Percentiles rank a stretch among this genome's conserved stretches.
These are phyloP conservation scores for Virgularia gustaviana DNA, from an alignment of 92 coral and sea anemone species.

Conservation along the genomic window DNA sequence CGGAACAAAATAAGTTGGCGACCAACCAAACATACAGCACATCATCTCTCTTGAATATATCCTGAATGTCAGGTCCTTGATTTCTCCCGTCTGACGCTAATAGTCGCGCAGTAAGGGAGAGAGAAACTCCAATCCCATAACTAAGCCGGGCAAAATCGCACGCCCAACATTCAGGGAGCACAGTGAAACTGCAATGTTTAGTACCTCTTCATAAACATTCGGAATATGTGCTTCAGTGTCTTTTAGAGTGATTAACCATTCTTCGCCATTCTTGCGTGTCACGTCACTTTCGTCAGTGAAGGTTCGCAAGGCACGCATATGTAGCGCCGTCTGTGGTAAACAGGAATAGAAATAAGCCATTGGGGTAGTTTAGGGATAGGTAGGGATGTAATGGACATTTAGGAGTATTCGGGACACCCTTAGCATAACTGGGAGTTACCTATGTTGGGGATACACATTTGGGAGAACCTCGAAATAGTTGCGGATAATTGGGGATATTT, in stretches of 20 bases:
- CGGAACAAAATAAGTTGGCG: no score
- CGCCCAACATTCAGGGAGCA: no score
- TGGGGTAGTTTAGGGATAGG: neutral
- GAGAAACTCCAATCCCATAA: no score
- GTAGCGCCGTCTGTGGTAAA: slow-evolving; percentile 72
- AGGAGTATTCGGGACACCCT: no score
- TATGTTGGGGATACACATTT: no score
- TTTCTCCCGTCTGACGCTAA: neutral
- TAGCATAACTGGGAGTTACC: no score
- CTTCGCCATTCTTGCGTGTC: slow-evolving; percentile 90
- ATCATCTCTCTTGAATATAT: neutral
- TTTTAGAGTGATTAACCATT: slow-evolving; percentile 88
- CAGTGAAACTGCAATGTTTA: neutral
- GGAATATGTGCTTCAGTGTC: slow-evolving; percentile 98
- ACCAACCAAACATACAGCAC: no score
- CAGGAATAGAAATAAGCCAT: neutral
- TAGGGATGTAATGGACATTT: neutral
- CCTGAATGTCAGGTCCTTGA: neutral
- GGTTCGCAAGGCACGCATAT: slow-evolving; percentile 84
- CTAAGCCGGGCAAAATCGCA: no score
- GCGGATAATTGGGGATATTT: no score
- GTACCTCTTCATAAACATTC: slow-evolving; percentile 99
- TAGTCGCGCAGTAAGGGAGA: no score
- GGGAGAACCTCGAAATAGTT: no score
- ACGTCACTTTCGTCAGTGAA: slow-evolving; percentile 77